Conservation (phyloP, 2,797 vertebrate species). For the Bufotes viridis region DNA sequence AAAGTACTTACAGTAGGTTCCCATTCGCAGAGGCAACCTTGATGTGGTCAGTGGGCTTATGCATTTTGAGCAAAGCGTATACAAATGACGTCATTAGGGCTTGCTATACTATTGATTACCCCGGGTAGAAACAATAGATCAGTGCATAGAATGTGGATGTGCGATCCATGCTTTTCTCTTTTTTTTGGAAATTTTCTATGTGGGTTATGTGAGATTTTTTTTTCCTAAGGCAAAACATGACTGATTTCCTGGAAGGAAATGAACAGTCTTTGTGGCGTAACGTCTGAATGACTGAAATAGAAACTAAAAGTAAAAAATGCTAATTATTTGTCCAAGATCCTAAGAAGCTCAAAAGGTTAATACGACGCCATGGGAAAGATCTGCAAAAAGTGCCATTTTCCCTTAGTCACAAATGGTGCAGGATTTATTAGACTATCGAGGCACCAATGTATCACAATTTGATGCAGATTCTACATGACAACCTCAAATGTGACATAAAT, state of each 20-base stretch:
- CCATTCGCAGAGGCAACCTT: no score
- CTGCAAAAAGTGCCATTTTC: neutral
- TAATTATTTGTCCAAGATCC: neutral
- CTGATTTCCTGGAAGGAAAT: constrained; percentile 49
- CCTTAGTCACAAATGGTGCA: neutral
- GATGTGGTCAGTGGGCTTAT: no score
- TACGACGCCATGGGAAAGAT: neutral
- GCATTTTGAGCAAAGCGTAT: no score
- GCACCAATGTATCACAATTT: neutral
- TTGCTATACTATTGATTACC: no score
- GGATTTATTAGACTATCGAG: neutral
- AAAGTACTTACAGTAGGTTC: neutral
- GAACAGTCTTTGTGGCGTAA: constrained; percentile 24
- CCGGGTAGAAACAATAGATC: no score
- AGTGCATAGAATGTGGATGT: no score
- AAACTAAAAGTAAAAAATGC: neutral
- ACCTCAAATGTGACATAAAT: neutral
- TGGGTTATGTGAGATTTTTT: neutral
- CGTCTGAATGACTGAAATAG: neutral
- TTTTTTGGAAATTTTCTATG: neutral
- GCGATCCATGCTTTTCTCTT: no score
- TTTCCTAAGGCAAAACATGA: constrained; percentile 28
- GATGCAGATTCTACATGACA: neutral
- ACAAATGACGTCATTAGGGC: no score
- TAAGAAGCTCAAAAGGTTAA: neutral